phyloP scores from a whole-genome alignment of 64 coral and sea anemone species.

The Anthopleura sola region DNA sequence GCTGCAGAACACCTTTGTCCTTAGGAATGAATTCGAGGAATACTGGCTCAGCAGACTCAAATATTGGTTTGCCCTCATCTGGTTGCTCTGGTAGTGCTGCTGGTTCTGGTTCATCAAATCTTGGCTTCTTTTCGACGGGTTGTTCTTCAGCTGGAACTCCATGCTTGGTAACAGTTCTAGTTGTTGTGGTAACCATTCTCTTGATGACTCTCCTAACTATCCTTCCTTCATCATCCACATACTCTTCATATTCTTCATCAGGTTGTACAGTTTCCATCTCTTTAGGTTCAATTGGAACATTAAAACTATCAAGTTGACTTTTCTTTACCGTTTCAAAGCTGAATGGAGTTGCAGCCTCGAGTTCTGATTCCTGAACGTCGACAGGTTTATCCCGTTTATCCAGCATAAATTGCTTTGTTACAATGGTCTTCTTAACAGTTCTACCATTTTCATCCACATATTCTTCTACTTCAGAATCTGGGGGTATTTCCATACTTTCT shows the following conservation, averaged over 20 bases:
- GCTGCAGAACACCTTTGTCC: neutral
- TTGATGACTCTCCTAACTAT: conserved; percentile 53
- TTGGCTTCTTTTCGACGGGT: neutral
- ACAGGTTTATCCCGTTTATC: conserved; percentile 12
- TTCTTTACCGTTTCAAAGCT: conserved; percentile 45
- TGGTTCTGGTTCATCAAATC: neutral
- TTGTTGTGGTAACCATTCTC: conserved; percentile 35
- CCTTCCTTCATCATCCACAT: conserved; percentile 73
- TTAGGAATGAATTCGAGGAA: conserved; percentile 3
- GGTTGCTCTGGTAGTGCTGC: neutral
- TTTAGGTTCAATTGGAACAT: conserved; percentile 13
- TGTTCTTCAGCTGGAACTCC: conserved; percentile 31
- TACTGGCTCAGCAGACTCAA: conserved; percentile 3
- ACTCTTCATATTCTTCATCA: conserved; percentile 68
- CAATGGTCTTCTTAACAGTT: conserved; percentile 29
- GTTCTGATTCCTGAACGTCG: conserved; percentile 26
- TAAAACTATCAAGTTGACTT: conserved; percentile 39
- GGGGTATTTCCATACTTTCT: neutral
- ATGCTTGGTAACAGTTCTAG: conserved; percentile 2
- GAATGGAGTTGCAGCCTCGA: neutral
- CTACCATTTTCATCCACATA: conserved; percentile 36
- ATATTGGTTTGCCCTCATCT: conserved; percentile 6
- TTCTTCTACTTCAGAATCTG: conserved; percentile 44
- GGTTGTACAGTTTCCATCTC: neutral
- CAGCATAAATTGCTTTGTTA: conserved; percentile 16